phyloP scores from a whole-genome alignment of 2,797 vertebrate species.

The Rhinella marina region DNA sequence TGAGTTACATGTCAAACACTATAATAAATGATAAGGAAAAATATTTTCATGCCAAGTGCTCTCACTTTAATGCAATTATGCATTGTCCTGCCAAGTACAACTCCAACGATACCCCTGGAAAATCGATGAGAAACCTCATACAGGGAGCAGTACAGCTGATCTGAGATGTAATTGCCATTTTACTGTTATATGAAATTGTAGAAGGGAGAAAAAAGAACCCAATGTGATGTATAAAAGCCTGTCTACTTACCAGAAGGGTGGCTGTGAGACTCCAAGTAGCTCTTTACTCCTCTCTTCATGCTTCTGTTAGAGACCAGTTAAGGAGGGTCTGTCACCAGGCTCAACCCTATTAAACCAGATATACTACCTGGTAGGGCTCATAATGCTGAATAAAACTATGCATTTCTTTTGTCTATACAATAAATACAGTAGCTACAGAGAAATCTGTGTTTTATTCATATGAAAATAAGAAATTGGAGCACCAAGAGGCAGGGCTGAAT shows the following conservation, averaged over 20 bases:
- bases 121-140: background rate
- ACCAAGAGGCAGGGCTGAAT: too few species aligned
- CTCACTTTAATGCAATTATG: conserved; percentile 33
- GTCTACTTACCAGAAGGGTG: background rate
- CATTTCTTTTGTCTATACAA: too few species aligned
- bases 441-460: too few species aligned
- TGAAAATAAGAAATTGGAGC: too few species aligned
- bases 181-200: background rate
- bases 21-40: conserved; percentile 33
- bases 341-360: too few species aligned
- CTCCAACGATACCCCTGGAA: background rate
- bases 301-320: background rate
- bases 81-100: conserved; percentile 36
- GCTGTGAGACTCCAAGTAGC: background rate
- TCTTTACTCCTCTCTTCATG: background rate
- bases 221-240: background rate
- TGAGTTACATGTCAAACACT: conserved; percentile 12
- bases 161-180: background rate
- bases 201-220: background rate
- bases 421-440: too few species aligned
- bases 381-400: too few species aligned
- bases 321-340: too few species aligned
- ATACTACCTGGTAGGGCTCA: too few species aligned
- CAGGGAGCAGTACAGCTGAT: background rate
- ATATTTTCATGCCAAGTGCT: conserved; percentile 31